phyloP scores from a whole-genome alignment of 2,888 invertebrate genomes.

The Coecobrya sp. region DNA sequence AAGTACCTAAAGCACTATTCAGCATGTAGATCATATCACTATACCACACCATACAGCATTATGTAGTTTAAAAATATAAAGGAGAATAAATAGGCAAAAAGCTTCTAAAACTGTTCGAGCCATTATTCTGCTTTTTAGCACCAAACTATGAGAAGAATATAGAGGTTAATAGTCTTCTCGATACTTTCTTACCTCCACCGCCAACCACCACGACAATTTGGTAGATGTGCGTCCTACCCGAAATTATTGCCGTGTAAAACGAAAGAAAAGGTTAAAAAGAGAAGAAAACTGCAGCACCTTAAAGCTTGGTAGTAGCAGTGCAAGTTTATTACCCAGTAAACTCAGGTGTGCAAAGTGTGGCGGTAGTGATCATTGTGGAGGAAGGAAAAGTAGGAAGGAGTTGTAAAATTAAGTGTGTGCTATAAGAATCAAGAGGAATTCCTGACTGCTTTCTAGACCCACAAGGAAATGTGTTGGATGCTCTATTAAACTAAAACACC shows the following conservation, averaged over 20 bases:
- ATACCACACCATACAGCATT: not conserved
- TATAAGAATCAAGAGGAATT: conserved; percentile 43
- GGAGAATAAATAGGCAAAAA: conserved; percentile 4
- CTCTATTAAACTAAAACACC: conserved; percentile 53
- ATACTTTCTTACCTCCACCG: not conserved
- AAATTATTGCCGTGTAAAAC: conserved; percentile 62
- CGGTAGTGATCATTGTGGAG: not conserved
- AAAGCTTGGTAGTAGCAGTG: not conserved
- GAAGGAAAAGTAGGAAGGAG: conserved; percentile 38
- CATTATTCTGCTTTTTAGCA: conserved; percentile 42
- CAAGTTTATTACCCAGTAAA: conserved; percentile 56
- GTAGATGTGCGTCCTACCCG: conserved; percentile 69
- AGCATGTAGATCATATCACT: conserved; percentile 7
- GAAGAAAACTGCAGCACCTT: not conserved
- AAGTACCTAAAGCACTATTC: not conserved
- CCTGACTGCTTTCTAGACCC: not conserved
- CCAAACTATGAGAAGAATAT: conserved; percentile 14
- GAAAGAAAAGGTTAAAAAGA: not conserved
- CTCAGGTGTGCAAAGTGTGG: conserved; percentile 65
- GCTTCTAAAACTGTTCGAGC: conserved; percentile 36
- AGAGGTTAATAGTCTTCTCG: conserved; percentile 67
- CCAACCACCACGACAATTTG: conserved; percentile 60
- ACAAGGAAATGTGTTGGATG: conserved; percentile 32
- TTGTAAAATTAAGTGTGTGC: conserved; percentile 61
- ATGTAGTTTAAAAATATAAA: not conserved